Percentiles rank a stretch among this genome's conserved stretches.
Evolutionary conservation across 2,888 invertebrate species (phyloP).

Genomic region (Argyresthia albistria): DNA sequence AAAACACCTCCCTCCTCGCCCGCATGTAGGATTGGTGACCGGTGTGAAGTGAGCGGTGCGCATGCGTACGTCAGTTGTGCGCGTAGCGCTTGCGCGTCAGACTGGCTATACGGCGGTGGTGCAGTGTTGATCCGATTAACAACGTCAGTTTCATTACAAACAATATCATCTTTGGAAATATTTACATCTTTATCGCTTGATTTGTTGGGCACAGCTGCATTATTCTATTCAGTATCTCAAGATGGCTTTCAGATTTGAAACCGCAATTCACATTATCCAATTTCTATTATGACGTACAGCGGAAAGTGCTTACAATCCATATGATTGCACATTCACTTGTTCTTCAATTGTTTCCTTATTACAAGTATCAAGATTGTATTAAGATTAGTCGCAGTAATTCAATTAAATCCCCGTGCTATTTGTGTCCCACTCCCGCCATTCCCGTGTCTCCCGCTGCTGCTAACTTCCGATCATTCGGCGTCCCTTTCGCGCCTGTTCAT

Average conservation of each 20-base stretch:
- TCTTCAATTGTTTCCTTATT: not conserved
- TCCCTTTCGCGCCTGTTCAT: conserved; percentile 38
- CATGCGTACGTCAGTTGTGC: conserved; percentile 63
- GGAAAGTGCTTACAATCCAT: conserved; percentile 3
- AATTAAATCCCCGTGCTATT: conserved; percentile 57
- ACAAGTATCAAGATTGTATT: conserved; percentile 27
- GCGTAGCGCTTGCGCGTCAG: conserved; percentile 70
- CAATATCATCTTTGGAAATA: conserved; percentile 15
- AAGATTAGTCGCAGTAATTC: conserved; percentile 32
- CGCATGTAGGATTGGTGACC: conserved; percentile 10
- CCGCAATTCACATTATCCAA: not conserved
- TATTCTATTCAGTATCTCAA: not conserved
- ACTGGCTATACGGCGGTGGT: conserved; percentile 69
- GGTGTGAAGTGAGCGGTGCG: conserved; percentile 56
- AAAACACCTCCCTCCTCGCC: not conserved
- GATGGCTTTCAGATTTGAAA: not conserved
- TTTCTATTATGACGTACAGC: conserved; percentile 2
- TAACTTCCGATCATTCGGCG: conserved; percentile 35
- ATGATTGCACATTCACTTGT: conserved; percentile 6
- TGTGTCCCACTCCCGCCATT: conserved; percentile 36
- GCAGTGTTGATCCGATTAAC: conserved; percentile 71
- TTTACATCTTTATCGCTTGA: conserved; percentile 33
- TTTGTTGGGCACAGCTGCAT: conserved; percentile 22
- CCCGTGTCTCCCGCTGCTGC: conserved; percentile 32
- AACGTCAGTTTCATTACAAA: conserved; percentile 56